Conservation (phyloP, 2,888 invertebrate species). For the Osmoderma eremita region DNA sequence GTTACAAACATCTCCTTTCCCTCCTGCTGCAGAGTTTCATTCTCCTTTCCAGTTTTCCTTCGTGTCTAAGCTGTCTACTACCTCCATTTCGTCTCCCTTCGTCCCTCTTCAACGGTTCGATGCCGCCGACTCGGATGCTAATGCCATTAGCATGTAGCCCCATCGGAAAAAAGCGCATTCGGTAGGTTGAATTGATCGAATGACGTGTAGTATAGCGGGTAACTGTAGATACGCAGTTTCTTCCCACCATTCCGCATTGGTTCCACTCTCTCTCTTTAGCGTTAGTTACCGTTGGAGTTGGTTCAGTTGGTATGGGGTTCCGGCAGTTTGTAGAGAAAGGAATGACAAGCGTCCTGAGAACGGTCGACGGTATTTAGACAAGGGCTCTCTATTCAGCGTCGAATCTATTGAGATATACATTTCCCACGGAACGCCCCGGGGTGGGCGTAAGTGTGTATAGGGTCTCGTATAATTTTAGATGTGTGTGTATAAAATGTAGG, state of each 20-base stretch:
- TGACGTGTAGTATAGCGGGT: slow-evolving; percentile 5
- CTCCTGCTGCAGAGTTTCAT: background rate
- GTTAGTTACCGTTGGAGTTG: background rate
- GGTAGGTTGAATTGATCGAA: slow-evolving; percentile 21
- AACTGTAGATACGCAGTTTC: background rate
- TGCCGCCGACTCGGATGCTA: slow-evolving; percentile 12
- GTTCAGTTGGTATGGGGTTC: no score
- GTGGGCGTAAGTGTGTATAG: no score
- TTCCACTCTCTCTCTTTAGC: background rate
- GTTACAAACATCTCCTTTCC: slow-evolving; percentile 13
- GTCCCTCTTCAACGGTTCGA: slow-evolving; percentile 1
- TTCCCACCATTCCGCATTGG: background rate
- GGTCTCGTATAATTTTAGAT: no score
- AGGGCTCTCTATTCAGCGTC: slow-evolving; percentile 6
- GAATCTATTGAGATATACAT: no score
- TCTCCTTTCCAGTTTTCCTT: background rate
- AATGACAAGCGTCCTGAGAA: slow-evolving; percentile 21
- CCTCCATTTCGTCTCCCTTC: slow-evolving; percentile 8
- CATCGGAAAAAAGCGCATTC: slow-evolving; percentile 20
- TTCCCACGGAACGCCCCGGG: no score
- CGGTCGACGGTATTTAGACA: slow-evolving; percentile 26
- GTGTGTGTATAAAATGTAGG: no score
- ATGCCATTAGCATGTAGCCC: slow-evolving; percentile 24
- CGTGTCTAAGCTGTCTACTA: background rate
- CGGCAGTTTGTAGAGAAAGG: slow-evolving; percentile 8